phyloP scores from a whole-genome alignment of 2,797 vertebrate species.

The Cygnus olor region DNA sequence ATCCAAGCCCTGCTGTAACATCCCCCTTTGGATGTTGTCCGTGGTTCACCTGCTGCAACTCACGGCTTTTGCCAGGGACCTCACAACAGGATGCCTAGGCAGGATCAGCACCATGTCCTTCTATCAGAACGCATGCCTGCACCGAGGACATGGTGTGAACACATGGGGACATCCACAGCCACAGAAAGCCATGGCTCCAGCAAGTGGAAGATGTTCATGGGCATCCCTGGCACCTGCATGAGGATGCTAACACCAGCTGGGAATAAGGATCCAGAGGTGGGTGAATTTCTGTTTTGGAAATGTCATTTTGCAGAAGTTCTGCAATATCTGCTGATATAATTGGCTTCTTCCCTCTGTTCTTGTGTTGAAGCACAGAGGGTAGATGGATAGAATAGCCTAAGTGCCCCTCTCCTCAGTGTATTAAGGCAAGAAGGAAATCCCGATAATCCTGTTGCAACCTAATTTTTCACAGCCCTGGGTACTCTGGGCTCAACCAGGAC shows the following conservation, averaged over 20 bases:
- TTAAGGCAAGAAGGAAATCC: slow-evolving; percentile 30
- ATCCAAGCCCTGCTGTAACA: background rate
- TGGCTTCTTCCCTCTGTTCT: slow-evolving; percentile 3
- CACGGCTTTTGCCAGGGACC: background rate
- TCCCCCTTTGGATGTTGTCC: background rate
- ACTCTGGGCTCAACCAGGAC: background rate
- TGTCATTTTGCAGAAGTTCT: slow-evolving; percentile 10
- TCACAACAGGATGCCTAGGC: background rate
- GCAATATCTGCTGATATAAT: slow-evolving; percentile 15
- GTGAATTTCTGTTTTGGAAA: background rate
- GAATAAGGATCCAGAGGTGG: background rate
- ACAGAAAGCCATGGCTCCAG: background rate
- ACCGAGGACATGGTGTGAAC: background rate
- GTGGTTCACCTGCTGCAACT: background rate
- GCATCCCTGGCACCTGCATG: background rate
- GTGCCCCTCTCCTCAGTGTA: slow-evolving; percentile 31
- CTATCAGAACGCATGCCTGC: background rate
- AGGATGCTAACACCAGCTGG: background rate
- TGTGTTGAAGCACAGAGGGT: background rate
- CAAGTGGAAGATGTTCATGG: background rate
- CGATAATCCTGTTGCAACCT: slow-evolving; percentile 53
- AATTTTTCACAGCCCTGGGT: slow-evolving; percentile 44
- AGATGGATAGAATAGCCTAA: background rate
- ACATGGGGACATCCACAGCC: background rate
- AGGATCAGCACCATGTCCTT: background rate